Base-by-base conservation (phyloP, 2,113 vertebrate genomes). In the Hylia prasina region DNA sequence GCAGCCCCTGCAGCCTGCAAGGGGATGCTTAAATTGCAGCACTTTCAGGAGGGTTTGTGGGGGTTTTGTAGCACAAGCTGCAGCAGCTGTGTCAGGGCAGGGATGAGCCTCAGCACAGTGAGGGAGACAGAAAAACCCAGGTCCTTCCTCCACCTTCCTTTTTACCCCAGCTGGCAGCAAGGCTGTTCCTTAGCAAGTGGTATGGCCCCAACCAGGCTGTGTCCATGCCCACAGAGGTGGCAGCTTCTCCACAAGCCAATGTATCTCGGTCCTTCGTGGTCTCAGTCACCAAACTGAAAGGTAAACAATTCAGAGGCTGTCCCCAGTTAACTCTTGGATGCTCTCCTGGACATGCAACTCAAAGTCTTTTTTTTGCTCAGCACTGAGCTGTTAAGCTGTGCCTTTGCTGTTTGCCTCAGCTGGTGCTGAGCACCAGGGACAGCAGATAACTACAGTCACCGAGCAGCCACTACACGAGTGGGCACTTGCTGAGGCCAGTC, bases 181-280 rank as follows among this genome's bases (percentile, higher is more conserved):
- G 37, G 64, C 40, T 69, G 12, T 33, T 37, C 48, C 76, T 73
- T 27, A 65, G 50, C 40, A 22, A 12, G 16, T 30, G n/a, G 18
- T 14, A 4, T 35, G n/a, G 50, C 33, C 73, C n/a, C 2, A 16
- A 2, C 7, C 28, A 35, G 73, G 65, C 54, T 23, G 21, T 35
- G 40, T 13, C 45, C 12, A 0, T 56, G 45, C 54, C 75, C 57
- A 13, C 18, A 24, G 65, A n/a, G 53, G 20, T 16, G 60, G 10
- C 25, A 58, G 42, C 66, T 50, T 33, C 24, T 63, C 22, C 22
- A 3, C 0, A 1, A 27, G 27, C n/a, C 44, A 5, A 3, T 0
- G 5, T 10, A 9, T 35, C 37, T 60, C 4, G 0, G 21, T 54
- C 35, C 44, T 82, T 31, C 0, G 0, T 50, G 57, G 58, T 44